A percentile compares a stretch with the other conserved stretches of the same genome.
These are phyloP conservation scores for Phylloscopus trochiloides DNA, from an alignment of 2,113 vertebrate species.

Conservation along the genomic window DNA sequence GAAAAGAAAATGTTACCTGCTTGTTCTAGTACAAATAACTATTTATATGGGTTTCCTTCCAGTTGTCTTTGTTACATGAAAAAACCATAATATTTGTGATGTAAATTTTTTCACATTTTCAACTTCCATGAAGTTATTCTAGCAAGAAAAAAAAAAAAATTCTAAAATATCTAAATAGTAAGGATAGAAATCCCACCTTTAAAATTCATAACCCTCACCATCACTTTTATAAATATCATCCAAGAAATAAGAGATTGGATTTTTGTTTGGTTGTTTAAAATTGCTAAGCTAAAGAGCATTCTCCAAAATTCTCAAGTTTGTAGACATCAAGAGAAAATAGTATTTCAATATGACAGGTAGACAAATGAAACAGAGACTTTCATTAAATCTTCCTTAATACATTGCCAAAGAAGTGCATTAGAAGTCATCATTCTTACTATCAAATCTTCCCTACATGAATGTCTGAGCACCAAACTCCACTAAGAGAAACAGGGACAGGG, in stretches of 20 bases:
- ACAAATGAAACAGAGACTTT: conserved; percentile 23
- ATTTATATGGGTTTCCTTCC: not conserved
- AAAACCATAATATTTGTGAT: not conserved
- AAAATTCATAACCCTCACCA: not conserved
- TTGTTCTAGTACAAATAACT: not conserved
- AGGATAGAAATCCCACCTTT: not conserved
- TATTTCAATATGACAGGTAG: conserved; percentile 34
- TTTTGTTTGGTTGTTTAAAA: not conserved
- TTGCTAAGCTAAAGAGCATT: not conserved
- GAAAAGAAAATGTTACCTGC: not conserved
- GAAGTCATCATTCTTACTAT: not conserved
- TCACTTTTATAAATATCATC: not conserved
- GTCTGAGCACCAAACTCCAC: not conserved
- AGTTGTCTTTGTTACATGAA: not conserved
- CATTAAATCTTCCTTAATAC: conserved; percentile 42
- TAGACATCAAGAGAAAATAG: not conserved
- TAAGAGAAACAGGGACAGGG: not conserved
- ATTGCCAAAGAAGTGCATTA: conserved; percentile 2
- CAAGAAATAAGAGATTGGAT: not conserved
- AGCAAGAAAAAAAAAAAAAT: not conserved
- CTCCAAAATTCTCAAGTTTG: conserved; percentile 29
- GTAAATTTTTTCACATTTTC: not conserved
- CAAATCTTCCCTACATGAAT: not conserved
- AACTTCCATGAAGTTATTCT: not conserved
- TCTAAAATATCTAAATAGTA: not conserved